Conservation (phyloP, 2,113 vertebrate species). For the Pseudopodoces humilis region DNA sequence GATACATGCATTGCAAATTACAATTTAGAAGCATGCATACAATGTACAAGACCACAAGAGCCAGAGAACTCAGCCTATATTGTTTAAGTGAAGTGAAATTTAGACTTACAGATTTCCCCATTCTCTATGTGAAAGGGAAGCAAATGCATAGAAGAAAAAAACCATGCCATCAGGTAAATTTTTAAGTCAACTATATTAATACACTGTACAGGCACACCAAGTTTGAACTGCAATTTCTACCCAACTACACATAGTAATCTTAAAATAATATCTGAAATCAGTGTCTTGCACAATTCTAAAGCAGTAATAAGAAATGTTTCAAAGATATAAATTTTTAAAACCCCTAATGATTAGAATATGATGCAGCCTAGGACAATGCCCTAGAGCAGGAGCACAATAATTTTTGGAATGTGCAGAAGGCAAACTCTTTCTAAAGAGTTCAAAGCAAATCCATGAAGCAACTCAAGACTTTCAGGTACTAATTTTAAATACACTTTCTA, state of each 20-base stretch:
- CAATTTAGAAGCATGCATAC: background rate
- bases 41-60: background rate
- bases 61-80: background rate
- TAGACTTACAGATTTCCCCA: slow-evolving; percentile 96
- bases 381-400: background rate
- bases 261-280: background rate
- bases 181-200: background rate
- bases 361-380: background rate
- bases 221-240: background rate
- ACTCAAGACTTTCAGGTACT: background rate
- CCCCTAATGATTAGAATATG: background rate
- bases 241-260: background rate
- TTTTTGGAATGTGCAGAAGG: background rate
- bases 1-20: background rate
- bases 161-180: background rate
- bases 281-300: background rate
- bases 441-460: background rate
- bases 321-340: background rate
- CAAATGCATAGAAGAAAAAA: slow-evolving; percentile 66
- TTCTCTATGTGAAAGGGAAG: slow-evolving; percentile 86
- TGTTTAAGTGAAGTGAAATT: slow-evolving; percentile 41
- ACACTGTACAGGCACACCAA: background rate
- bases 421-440: background rate
- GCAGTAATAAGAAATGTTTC: background rate
- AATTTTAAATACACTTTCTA: background rate